Percentiles rank a stretch among this genome's conserved stretches.
phyloP scores from a whole-genome alignment of 2,797 vertebrate genomes.

The Muscicapa comitata region DNA sequence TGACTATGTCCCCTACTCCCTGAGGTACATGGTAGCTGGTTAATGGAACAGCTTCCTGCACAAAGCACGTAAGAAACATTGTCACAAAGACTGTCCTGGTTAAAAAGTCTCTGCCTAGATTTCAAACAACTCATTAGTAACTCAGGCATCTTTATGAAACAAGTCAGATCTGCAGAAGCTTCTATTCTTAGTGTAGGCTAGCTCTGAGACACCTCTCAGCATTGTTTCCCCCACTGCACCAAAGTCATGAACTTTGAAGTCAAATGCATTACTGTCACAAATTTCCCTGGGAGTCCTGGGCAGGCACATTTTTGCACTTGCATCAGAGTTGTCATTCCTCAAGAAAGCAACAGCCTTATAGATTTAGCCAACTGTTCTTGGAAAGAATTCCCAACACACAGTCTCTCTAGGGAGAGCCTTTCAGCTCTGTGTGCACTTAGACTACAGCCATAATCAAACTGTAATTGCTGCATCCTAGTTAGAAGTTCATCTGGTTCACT shows the following conservation, averaged over 20 bases:
- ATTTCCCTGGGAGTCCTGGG: background rate
- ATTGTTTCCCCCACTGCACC: background rate
- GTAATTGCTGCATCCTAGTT: background rate
- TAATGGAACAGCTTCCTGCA: slow-evolving; percentile 67
- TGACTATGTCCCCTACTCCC: slow-evolving; percentile 78
- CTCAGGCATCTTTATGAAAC: background rate
- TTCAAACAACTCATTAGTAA: background rate
- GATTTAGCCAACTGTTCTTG: background rate
- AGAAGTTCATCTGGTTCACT: background rate
- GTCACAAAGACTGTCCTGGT: background rate
- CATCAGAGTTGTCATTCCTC: background rate
- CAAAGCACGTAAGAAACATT: background rate
- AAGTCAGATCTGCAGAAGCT: background rate
- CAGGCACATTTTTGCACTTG: background rate
- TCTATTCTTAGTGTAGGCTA: background rate
- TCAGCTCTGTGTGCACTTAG: background rate
- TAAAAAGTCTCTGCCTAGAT: background rate
- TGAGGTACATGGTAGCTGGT: slow-evolving; percentile 70
- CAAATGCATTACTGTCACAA: background rate
- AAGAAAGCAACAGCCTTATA: background rate
- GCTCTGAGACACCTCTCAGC: background rate
- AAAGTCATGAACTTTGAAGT: background rate
- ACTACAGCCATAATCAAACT: background rate
- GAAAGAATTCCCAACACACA: background rate
- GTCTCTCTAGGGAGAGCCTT: background rate